A percentile compares a stretch with the other conserved stretches of the same genome.
Conservation (phyloP, 2,888 invertebrate species). For the Plagodis pulveraria region DNA sequence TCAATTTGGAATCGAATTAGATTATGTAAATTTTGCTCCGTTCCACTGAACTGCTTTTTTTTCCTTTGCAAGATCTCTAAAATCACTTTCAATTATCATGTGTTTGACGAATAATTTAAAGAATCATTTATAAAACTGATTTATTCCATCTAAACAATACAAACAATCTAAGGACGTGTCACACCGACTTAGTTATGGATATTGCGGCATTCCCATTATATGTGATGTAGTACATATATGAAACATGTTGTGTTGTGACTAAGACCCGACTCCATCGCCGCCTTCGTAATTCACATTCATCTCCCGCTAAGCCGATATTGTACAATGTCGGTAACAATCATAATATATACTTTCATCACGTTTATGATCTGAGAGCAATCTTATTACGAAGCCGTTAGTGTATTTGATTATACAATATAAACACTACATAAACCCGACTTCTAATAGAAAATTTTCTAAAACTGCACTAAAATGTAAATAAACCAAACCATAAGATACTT, state of each 20-base stretch:
- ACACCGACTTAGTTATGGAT: conserved; percentile 24
- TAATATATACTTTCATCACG: conserved; percentile 47
- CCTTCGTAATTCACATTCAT: conserved; percentile 34
- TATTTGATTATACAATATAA: too few relatives aligned
- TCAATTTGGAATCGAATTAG: conserved; percentile 12
- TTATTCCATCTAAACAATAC: conserved; percentile 13
- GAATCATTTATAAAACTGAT: not conserved
- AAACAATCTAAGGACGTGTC: conserved; percentile 29
- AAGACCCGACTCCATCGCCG: conserved; percentile 6
- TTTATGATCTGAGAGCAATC: not conserved
- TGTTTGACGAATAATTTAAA: too few relatives aligned
- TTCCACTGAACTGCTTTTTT: not conserved
- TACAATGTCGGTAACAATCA: conserved; percentile 18
- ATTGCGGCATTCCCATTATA: conserved; percentile 22
- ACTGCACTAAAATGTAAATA: too few relatives aligned
- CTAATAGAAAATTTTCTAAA: too few relatives aligned
- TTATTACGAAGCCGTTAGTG: too few relatives aligned
- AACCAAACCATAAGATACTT: too few relatives aligned
- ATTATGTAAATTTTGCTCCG: not conserved
- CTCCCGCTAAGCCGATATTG: conserved; percentile 49
- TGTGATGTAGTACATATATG: conserved; percentile 13
- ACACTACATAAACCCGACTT: too few relatives aligned
- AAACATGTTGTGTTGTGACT: conserved; percentile 11
- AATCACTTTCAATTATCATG: conserved; percentile 12
- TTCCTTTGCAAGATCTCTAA: not conserved